phyloP scores from a whole-genome alignment of 2,797 vertebrate species.

The Gorsachius magnificus region DNA sequence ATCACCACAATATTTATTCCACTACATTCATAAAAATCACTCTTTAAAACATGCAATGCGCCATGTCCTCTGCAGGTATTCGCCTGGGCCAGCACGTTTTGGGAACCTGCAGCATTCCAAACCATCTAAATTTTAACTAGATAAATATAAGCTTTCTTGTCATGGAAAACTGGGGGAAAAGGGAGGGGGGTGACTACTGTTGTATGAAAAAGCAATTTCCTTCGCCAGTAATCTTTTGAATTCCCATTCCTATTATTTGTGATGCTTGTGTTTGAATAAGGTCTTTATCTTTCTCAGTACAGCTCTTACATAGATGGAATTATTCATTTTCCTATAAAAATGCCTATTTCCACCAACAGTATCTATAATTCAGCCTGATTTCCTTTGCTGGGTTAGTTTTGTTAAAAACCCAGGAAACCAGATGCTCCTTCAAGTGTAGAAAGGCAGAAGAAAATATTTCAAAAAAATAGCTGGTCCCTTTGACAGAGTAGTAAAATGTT shows the following conservation, averaged over 20 bases:
- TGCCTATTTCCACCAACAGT: neutral
- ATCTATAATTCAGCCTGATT: constrained; percentile 4
- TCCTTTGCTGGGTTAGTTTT: neutral
- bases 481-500: neutral
- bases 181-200: neutral
- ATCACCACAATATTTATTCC: neutral
- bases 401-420: neutral
- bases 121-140: neutral
- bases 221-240: constrained; percentile 16
- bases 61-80: neutral
- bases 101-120: neutral
- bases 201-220: constrained; percentile 17
- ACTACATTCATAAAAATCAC: neutral
- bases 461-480: neutral
- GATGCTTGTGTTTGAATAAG: neutral
- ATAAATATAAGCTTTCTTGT: neutral
- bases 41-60: neutral
- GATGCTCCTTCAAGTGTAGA: neutral
- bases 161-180: neutral
- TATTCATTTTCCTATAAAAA: constrained; percentile 32
- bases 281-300: neutral
- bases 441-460: neutral
- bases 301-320: neutral
- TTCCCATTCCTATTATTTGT: neutral
- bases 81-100: neutral